phyloP scores from a whole-genome alignment of 2,797 vertebrate species.

The Orientallactaga sibirica region DNA sequence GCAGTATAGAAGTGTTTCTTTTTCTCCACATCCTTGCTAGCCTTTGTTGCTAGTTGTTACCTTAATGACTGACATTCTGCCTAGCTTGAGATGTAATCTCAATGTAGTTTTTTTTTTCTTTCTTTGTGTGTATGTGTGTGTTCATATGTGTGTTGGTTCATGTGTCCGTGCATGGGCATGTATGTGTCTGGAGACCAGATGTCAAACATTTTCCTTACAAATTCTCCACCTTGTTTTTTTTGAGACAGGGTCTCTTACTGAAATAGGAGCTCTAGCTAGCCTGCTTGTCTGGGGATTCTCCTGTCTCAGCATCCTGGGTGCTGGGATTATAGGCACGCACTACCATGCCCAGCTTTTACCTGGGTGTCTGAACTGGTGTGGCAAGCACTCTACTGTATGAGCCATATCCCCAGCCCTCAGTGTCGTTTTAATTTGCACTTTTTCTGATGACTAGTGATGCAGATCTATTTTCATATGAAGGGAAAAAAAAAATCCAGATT shows the following conservation, averaged over 20 bases:
- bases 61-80: neutral
- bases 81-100: neutral
- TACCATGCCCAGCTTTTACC: neutral
- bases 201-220: neutral
- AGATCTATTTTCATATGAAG: neutral
- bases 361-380: neutral
- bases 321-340: no score
- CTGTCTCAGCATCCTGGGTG: no score
- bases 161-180: no score
- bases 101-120: neutral
- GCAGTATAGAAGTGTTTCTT: neutral
- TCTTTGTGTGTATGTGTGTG: neutral
- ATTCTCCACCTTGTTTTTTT: neutral
- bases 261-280: neutral
- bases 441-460: neutral
- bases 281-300: neutral
- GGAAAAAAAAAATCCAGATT: neutral
- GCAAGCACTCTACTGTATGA: no score
- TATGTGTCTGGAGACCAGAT: neutral
- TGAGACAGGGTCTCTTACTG: neutral
- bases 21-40: neutral
- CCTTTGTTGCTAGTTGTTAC: neutral
- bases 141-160: neutral
- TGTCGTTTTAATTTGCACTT: no score
- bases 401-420: neutral